A percentile compares a stretch with the other conserved stretches of the same genome.
phyloP scores from a whole-genome alignment of 2,888 invertebrate species.

The Artemia sinica region DNA sequence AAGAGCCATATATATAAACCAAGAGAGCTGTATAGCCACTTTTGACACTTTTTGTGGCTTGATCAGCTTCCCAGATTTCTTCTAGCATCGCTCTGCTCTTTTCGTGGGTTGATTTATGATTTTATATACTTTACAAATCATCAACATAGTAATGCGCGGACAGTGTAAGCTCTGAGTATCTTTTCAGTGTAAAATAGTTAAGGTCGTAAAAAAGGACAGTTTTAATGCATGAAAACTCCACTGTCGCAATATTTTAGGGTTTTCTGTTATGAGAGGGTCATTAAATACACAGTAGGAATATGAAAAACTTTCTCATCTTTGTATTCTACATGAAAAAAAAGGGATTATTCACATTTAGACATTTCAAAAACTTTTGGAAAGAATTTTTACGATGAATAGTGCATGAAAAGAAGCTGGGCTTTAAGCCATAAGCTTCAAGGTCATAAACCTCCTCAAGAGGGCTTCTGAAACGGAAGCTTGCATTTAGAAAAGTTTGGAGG shows the following conservation, averaged over 20 bases:
- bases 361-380: no score
- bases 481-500: no score
- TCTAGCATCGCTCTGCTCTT: background rate
- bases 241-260: background rate
- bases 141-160: conserved; percentile 1
- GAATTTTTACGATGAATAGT: no score
- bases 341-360: no score
- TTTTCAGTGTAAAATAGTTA: background rate
- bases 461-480: no score
- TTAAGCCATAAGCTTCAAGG: no score
- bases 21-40: background rate
- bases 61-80: background rate
- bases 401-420: no score
- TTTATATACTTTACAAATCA: conserved; percentile 4
- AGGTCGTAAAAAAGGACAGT: background rate
- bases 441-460: no score
- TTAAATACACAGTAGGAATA: background rate
- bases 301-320: background rate
- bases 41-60: conserved; percentile 12
- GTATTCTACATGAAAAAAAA: no score
- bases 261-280: background rate
- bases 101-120: background rate
- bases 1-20: background rate
- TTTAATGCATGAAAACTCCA: background rate
- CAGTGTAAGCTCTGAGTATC: background rate